Evolutionary conservation across 2,797 vertebrate species (phyloP), one percentile per base, ranked within the genome.

Genomic region (Chromis chromis): DNA sequence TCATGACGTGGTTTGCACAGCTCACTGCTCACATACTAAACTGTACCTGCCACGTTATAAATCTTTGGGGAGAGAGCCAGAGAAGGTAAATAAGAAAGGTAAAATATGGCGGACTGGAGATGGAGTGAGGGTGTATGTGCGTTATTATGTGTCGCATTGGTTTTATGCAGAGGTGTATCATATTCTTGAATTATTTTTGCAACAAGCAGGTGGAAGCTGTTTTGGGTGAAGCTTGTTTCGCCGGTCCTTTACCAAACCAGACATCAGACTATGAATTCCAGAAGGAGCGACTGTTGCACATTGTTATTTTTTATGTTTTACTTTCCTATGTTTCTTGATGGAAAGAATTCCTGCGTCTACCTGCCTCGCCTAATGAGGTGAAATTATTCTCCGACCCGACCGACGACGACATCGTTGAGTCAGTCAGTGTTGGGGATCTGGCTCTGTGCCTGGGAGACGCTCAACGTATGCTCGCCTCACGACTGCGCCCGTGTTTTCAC

Each of bases 321-420:
- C 90, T 91, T 89, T 90, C 78, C 80, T 64, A 93, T 92, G 89
- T 91, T 88, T 88, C 93, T 82, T 77, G 79, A 87, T 92, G 96
- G 95, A 96, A 96, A 96, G 92, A 95, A 94, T 94, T 94, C 89
- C 92, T 92, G 56, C 92, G 93, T 95, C 95, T 96, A 96, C 95
- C 95, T 96, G 44, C 44, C 82, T 88, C 62, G 93, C 91, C 94
- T 94, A 97, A 97, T 95, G 95, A 96, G 95, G 93, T 95, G 93
- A 96, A 98, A 96, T 96, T 95, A 96, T 96, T 89, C 89, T 93
- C 93, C 88, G 88, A 74, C 21, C 65, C 10, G 83, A 72, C 81
- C 42, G 70, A 76, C 73, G 73, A 82, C 42, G 62, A 76, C 82
- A 77, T 82, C 76, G 28, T 80, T 87, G 75, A 80, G 81, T 76